Conservation (phyloP, 1,140 invertebrate species). For the Lordiphosa mommai region DNA sequence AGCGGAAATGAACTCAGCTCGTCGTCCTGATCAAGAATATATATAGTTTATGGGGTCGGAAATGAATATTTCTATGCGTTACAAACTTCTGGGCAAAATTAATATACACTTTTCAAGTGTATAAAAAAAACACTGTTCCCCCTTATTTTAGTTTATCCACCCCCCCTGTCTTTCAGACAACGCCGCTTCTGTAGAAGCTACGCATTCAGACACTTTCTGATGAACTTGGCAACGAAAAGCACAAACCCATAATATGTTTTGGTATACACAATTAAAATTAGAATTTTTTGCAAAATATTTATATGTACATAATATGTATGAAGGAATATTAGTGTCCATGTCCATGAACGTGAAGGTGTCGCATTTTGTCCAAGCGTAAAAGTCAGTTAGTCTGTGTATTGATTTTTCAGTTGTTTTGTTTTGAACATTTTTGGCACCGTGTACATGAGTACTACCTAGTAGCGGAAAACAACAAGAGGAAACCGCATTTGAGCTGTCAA, state of each 20-base stretch:
- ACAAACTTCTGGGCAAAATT: too few relatives aligned
- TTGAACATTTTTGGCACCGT: conserved; percentile 26
- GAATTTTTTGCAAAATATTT: conserved; percentile 51
- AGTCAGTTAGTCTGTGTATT: conserved; percentile 20
- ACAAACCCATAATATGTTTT: conserved; percentile 11
- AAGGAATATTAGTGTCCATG: conserved; percentile 31
- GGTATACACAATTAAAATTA: conserved; percentile 49
- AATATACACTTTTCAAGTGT: too few relatives aligned
- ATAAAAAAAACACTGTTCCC: too few relatives aligned
- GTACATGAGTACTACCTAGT: too few relatives aligned
- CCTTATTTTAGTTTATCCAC: background rate
- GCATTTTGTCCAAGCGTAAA: conserved; percentile 13
- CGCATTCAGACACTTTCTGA: conserved; percentile 13
- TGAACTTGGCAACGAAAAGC: conserved; percentile 67
- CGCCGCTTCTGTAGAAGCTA: background rate
- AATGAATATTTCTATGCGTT: too few relatives aligned
- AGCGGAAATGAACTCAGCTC: too few relatives aligned
- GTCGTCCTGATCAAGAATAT: too few relatives aligned
- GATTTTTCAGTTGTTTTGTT: conserved; percentile 52
- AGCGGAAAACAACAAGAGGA: background rate
- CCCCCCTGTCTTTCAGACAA: background rate
- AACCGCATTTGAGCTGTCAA: conserved; percentile 12
- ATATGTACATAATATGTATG: background rate
- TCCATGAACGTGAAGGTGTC: conserved; percentile 67
- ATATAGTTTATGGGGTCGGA: too few relatives aligned